Conservation (phyloP, 2,888 invertebrate species). For the Clusia tigrina region DNA sequence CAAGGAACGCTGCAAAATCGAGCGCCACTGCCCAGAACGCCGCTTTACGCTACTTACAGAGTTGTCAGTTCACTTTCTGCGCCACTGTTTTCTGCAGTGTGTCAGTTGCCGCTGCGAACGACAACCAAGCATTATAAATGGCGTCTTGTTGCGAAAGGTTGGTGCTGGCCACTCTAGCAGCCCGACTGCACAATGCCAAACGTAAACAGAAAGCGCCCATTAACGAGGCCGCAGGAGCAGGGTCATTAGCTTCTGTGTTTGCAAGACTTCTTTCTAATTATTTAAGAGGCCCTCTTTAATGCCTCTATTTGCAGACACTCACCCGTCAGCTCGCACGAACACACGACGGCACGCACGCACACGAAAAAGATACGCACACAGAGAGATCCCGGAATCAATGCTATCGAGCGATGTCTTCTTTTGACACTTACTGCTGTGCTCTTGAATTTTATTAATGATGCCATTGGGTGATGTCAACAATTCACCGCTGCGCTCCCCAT, state of each 20-base stretch:
- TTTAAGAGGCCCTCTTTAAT: slow-evolving; percentile 47
- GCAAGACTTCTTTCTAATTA: slow-evolving; percentile 51
- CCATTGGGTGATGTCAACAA: slow-evolving; percentile 12
- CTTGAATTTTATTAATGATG: slow-evolving; percentile 50
- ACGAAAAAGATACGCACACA: too few species aligned
- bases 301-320: slow-evolving; percentile 23
- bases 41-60: too few species aligned
- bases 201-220: slow-evolving; percentile 1
- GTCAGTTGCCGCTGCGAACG: slow-evolving; percentile 50
- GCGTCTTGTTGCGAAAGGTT: slow-evolving; percentile 43
- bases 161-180: neutral
- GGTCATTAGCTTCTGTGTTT: slow-evolving; percentile 30
- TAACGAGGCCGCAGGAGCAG: neutral
- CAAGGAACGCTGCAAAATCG: too few species aligned
- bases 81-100: too few species aligned
- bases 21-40: too few species aligned
- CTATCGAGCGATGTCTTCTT: slow-evolving; percentile 35
- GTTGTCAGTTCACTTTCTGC: too few species aligned
- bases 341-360: neutral
- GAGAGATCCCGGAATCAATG: too few species aligned
- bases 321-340: neutral
- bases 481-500: neutral
- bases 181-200: neutral
- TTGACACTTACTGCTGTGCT: slow-evolving; percentile 26
- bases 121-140: slow-evolving; percentile 59